Conservation (phyloP, 2,888 invertebrate species). For the Aspidiotus rigidus region DNA sequence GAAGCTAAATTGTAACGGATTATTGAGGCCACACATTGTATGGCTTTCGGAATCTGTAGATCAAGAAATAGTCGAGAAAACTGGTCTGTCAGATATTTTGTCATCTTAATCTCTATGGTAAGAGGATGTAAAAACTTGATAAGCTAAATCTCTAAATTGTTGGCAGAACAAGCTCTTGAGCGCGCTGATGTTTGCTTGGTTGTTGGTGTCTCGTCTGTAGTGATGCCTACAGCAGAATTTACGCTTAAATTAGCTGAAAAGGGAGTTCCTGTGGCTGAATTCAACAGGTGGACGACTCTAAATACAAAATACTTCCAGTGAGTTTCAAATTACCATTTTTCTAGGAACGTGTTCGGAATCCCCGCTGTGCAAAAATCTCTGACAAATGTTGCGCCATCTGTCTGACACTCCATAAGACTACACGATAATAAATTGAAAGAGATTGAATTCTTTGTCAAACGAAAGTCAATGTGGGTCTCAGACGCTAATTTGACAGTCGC, state of each 20-base stretch:
- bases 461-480: no score
- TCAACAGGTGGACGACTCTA: slow-evolving; percentile 46
- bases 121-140: slow-evolving; percentile 17
- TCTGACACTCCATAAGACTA: no score
- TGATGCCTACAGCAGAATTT: slow-evolving; percentile 82
- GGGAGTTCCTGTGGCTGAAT: slow-evolving; percentile 66
- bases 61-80: slow-evolving; percentile 50
- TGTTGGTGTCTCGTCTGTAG: slow-evolving; percentile 76
- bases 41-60: slow-evolving; percentile 81
- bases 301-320: no score
- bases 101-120: neutral
- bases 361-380: no score
- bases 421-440: no score
- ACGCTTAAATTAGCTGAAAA: slow-evolving; percentile 64
- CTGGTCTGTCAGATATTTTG: slow-evolving; percentile 46
- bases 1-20: slow-evolving; percentile 52
- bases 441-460: no score
- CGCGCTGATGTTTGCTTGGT: slow-evolving; percentile 69
- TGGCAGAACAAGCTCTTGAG: slow-evolving; percentile 50
- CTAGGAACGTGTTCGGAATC: no score
- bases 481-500: no score
- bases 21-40: slow-evolving; percentile 71
- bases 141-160: no score
- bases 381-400: no score
- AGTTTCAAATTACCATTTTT: no score